phyloP scores from a whole-genome alignment of 2,113 vertebrate genomes.

The Pionites leucogaster region DNA sequence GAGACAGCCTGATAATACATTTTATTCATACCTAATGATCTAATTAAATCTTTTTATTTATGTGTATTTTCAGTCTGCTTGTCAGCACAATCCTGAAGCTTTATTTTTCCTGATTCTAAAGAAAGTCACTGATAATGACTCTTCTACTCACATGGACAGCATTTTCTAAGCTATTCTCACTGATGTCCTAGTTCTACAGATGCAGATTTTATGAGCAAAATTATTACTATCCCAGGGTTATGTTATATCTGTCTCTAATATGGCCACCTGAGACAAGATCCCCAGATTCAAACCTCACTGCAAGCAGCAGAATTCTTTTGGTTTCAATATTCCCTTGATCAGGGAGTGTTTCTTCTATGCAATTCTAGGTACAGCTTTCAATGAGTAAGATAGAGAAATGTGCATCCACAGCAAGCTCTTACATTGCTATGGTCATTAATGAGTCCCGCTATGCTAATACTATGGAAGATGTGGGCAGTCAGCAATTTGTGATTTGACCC shows the following conservation, averaged over 20 bases:
- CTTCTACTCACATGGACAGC: not conserved
- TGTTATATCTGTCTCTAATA: not conserved
- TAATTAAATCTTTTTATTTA: not conserved
- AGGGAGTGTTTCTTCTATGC: not conserved
- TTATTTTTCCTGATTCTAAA: not conserved
- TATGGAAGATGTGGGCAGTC: not conserved
- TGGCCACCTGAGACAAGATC: not conserved
- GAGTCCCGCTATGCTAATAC: not conserved
- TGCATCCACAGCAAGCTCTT: not conserved
- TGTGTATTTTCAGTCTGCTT: not conserved
- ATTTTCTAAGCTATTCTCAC: not conserved
- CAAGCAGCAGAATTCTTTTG: not conserved
- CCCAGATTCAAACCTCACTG: not conserved
- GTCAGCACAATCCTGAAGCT: not conserved
- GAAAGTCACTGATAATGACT: not conserved
- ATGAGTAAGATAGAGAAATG: not conserved
- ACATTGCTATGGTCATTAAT: not conserved
- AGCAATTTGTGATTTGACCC: not conserved
- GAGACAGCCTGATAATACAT: not conserved
- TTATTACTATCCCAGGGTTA: not conserved
- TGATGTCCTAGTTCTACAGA: not conserved
- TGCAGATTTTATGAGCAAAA: not conserved
- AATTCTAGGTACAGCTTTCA: not conserved
- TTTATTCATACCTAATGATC: not conserved
- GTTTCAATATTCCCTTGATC: not conserved